Conservation (phyloP, 2,797 vertebrate genomes). For the Acrocephalus scirpaceus region DNA sequence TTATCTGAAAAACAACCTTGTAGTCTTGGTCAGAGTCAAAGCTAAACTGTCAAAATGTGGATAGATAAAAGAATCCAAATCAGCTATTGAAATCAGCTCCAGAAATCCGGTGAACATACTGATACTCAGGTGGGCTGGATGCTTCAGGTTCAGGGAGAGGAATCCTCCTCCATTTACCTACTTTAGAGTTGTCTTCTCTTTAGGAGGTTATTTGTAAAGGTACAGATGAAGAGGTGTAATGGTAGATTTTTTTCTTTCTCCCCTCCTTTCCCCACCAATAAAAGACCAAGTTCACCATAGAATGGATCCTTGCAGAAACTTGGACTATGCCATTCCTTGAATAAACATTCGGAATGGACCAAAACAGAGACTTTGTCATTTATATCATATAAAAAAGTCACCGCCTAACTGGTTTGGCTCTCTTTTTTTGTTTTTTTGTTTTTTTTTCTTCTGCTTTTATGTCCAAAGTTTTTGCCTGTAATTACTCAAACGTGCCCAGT, state of each 20-base stretch:
- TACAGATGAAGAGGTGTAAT: not conserved
- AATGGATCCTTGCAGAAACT: not conserved
- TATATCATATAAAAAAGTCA: not conserved
- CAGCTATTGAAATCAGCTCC: not conserved
- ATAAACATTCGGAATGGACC: not conserved
- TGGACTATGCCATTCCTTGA: not conserved
- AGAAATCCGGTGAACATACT: not conserved
- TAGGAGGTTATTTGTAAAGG: not conserved
- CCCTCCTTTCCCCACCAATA: not conserved
- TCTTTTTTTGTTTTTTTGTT: not conserved
- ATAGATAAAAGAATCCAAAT: not conserved
- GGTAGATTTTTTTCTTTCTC: not conserved
- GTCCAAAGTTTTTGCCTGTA: not conserved
- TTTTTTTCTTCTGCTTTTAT: not conserved
- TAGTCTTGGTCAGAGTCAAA: not conserved
- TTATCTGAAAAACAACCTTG: not conserved
- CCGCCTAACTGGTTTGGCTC: accelerated
- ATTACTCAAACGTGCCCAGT: not conserved
- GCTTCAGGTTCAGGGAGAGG: not conserved
- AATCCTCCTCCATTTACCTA: not conserved
- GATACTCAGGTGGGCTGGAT: accelerated
- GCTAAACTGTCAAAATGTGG: not conserved
- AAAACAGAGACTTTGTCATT: not conserved
- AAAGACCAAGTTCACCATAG: not conserved
- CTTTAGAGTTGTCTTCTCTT: not conserved